Base-by-base conservation (phyloP, 2,888 invertebrate genomes). In the Melangyna quadrimaculata region DNA sequence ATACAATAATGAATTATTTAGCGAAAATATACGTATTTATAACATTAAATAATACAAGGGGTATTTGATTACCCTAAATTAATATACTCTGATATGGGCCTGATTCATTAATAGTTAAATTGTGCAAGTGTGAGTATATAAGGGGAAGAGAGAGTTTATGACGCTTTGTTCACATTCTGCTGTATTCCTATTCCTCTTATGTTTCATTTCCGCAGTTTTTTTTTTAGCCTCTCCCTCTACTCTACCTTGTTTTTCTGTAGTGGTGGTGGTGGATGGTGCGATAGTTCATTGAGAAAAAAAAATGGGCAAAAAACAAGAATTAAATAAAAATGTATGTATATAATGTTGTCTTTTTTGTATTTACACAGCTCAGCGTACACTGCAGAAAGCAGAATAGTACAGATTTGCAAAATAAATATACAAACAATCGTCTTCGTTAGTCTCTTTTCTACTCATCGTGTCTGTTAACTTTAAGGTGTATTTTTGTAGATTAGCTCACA, bases 401-500 rank as follows among this genome's bases (percentile, higher is more conserved):
- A 29, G 2, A 45, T 45, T 4, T 67, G 67, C 67, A 67, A 67
- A 67, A 48, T 14, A 67, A 32, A 51, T 22, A 29, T 22, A 65
- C 48, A 51, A 45, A 67, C 67, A 67, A 67, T 67, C 51, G 17
- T 22, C 45, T n/a, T n/a, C n/a, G 17, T 6, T 5, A 51, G 48
- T 67, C 67, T 67, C 32, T 35, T 51, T 51, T 67, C 35, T 37
- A 22, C 32, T 32, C 12, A 51, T 51, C 6, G 51, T 51, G 67
- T 51, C 35, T 48, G 22, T 51, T 67, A 67, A 37, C 37, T 35
- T 67, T 37, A 67, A 51, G 32, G 67, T 67, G 67, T 67, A 67
- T 67, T 67, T 67, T 37, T 35, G 67, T 67, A 51, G 67, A 67
- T 67, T 67, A 51, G 67, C 67, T 67, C 67, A 67, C 48, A 67